Base-by-base conservation (phyloP, 2,797 vertebrate genomes). In the Trematomus bernacchii region DNA sequence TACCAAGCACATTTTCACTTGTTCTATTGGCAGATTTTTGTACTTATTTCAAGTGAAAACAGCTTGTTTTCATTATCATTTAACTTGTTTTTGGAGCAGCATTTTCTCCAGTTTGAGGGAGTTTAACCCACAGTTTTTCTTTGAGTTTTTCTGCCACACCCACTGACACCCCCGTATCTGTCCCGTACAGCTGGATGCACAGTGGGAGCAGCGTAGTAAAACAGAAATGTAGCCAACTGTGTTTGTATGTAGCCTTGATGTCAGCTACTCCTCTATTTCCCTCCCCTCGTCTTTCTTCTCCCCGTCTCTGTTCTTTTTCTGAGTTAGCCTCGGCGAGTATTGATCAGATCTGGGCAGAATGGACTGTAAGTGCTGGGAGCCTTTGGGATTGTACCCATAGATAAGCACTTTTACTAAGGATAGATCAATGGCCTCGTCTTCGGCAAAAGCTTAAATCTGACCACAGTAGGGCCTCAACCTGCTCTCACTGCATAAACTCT, bases 391-490 rank as follows among this genome's bases (percentile, higher is more conserved):
- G 19, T 63, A 21, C 78, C 88, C 76, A 68, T 89, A 91, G 90
- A 93, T 89, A 90, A 93, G 93, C 93, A 89, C 89, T 93, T 91
- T 92, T 79, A 82, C 87, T 84, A 61, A 82, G 71, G 83, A 82
- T 86, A 48, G 86, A 94, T 94, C 80, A 55, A 89, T 91, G 66
- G 72, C 62, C 42, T 64, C 19, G 13, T 66, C 79, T 67, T 81
- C 68, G 51, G 78, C 82, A 55, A 50, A 61, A 65, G 77, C 72
- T 64, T 69, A 62, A 40, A 72, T 83, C 70, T 73, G 71, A 76
- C 74, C 69, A 77, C 75, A 66, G 69, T 47, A 70, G 74, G 86
- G 59, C 43, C 19, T 71, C 77, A 82, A 77, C 66, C 78, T 91
- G 90, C 86, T 79, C 76, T 80, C 76, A 47, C 52, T 68, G 73